Conservation (phyloP, 2,888 invertebrate genomes). For the Lottia scabra region DNA sequence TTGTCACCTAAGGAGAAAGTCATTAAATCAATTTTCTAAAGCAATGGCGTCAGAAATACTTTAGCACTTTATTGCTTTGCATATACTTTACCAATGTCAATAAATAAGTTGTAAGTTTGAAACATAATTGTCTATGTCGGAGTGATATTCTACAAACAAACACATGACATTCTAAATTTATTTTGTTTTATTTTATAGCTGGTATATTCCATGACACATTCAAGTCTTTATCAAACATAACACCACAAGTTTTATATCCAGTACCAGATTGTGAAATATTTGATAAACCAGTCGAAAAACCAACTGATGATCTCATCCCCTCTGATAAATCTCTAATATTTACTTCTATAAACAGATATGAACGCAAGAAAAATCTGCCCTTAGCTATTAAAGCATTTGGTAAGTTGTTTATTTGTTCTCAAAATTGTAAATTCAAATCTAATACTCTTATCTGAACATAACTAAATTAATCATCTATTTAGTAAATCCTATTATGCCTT, state of each 20-base stretch:
- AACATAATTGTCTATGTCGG: too few species aligned
- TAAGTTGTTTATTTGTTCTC: conserved; percentile 53
- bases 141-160: too few species aligned
- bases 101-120: too few species aligned
- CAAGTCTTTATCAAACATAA: conserved; percentile 74
- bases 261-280: conserved; percentile 81
- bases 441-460: too few species aligned
- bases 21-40: too few species aligned
- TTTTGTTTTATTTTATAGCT: conserved; percentile 68
- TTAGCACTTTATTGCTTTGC: too few species aligned
- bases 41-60: too few species aligned
- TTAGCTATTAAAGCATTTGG: conserved; percentile 87
- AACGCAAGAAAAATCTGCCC: conserved; percentile 94
- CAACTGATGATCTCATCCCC: conserved; percentile 54
- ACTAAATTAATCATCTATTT: too few species aligned
- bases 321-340: conserved; percentile 73
- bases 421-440: too few species aligned
- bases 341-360: conserved; percentile 96
- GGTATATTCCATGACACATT: conserved; percentile 89
- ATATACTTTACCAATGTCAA: too few species aligned
- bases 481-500: too few species aligned
- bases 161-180: background rate
- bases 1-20: too few species aligned
- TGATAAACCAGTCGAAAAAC: conserved; percentile 47
- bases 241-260: conserved; percentile 91